phyloP scores from a whole-genome alignment of 2,888 invertebrate genomes.

The Aelia acuminata region DNA sequence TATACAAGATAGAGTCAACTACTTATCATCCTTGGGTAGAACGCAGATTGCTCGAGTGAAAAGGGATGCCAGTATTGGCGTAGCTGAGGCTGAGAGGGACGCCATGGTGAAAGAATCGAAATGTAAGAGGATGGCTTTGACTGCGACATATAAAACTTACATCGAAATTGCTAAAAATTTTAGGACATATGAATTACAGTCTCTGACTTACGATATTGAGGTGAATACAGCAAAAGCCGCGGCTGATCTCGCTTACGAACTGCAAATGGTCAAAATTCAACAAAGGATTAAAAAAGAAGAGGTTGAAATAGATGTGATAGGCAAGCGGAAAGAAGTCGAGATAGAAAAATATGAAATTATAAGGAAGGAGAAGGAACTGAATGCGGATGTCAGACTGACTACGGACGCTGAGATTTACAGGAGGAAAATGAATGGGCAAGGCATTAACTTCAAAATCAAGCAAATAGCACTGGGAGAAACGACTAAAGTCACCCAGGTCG shows the following conservation, averaged over 20 bases:
- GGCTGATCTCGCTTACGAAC: constrained; percentile 93
- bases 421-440: constrained; percentile 90
- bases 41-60: constrained; percentile 93
- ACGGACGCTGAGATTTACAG: constrained; percentile 95
- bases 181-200: constrained; percentile 91
- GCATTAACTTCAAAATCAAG: constrained; percentile 92
- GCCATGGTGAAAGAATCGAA: constrained; percentile 96
- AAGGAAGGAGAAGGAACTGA: constrained; percentile 92
- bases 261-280: constrained; percentile 95
- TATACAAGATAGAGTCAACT: constrained; percentile 96
- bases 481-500: constrained; percentile 89
- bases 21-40: constrained; percentile 91
- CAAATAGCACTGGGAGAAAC: constrained; percentile 93
- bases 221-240: constrained; percentile 98
- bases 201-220: constrained; percentile 96
- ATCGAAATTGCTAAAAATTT: constrained; percentile 96
- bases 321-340: constrained; percentile 94
- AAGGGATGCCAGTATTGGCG: constrained; percentile 92
- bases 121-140: constrained; percentile 95
- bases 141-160: constrained; percentile 94
- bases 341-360: constrained; percentile 94
- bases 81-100: constrained; percentile 95
- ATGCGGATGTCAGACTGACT: constrained; percentile 88
- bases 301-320: constrained; percentile 96
- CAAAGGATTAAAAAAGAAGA: constrained; percentile 96